Conservation (phyloP, 2,797 vertebrate species). For the Glossophaga mutica region DNA sequence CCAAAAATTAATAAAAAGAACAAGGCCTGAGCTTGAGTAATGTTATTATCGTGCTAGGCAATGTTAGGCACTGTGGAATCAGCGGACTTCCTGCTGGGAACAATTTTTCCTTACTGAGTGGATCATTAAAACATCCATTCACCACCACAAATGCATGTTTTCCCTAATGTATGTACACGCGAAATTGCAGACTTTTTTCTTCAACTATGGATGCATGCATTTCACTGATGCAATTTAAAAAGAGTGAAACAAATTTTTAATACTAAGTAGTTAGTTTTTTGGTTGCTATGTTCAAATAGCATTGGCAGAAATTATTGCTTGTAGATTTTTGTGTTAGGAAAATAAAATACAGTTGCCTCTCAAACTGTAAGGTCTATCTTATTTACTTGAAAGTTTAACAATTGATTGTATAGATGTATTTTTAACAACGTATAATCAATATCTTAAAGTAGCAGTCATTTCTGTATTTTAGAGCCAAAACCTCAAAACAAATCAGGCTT, state of each 20-base stretch:
- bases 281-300: neutral
- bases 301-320: slow-evolving; percentile 34
- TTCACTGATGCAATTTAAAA: slow-evolving; percentile 45
- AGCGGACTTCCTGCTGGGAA: slow-evolving; percentile 43
- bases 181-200: neutral
- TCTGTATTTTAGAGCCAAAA: slow-evolving; percentile 41
- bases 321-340: slow-evolving; percentile 11
- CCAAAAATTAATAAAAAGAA: slow-evolving; percentile 37
- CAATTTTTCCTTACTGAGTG: slow-evolving; percentile 24
- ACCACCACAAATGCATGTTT: neutral
- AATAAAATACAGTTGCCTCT: slow-evolving; percentile 44
- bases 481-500: slow-evolving; percentile 54
- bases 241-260: neutral
- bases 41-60: slow-evolving; percentile 3
- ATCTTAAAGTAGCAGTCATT: slow-evolving; percentile 26
- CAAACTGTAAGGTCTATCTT: slow-evolving; percentile 25
- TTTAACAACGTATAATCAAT: slow-evolving; percentile 39
- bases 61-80: slow-evolving; percentile 31
- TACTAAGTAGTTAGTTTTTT: neutral
- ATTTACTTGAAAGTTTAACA: slow-evolving; percentile 53
- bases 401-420: slow-evolving; percentile 19
- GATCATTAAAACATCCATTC: slow-evolving; percentile 43
- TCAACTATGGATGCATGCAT: neutral
- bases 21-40: slow-evolving; percentile 37
- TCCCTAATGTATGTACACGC: neutral